phyloP scores from a whole-genome alignment of 2,888 invertebrate genomes.

The Hydraecia micacea region DNA sequence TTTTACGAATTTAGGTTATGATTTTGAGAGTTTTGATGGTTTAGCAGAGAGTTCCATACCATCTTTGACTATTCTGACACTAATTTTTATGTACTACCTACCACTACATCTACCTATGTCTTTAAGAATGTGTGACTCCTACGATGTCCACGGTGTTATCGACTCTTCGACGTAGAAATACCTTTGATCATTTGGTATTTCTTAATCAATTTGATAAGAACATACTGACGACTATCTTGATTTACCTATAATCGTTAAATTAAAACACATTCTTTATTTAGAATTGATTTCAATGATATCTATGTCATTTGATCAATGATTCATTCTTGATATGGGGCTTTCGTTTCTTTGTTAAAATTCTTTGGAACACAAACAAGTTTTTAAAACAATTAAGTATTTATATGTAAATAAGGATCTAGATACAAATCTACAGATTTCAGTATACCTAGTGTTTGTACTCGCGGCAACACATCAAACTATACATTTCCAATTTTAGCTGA shows the following conservation, averaged over 20 bases:
- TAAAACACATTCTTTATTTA: conserved; percentile 6
- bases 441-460: background rate
- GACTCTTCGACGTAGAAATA: conserved; percentile 3
- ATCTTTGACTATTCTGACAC: background rate
- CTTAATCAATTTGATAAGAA: conserved; percentile 38
- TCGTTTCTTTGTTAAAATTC: conserved; percentile 3
- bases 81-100: background rate
- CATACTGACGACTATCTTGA: conserved; percentile 21
- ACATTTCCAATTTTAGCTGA: background rate
- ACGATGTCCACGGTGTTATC: conserved; percentile 24
- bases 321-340: conserved; percentile 14
- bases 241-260: conserved; percentile 32
- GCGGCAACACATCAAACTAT: background rate
- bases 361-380: background rate
- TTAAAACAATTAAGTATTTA: background rate
- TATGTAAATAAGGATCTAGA: background rate
- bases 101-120: background rate
- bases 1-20: background rate
- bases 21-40: background rate
- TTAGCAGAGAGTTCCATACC: background rate
- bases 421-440: background rate
- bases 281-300: conserved; percentile 15
- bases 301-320: conserved; percentile 26
- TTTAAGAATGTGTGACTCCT: background rate
- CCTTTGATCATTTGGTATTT: conserved; percentile 9